A percentile compares a stretch with the other conserved stretches of the same genome.
These are phyloP conservation scores for Poeciliopsis retropinna DNA, from an alignment of 2,113 vertebrate genomes.

Conservation along the genomic window DNA sequence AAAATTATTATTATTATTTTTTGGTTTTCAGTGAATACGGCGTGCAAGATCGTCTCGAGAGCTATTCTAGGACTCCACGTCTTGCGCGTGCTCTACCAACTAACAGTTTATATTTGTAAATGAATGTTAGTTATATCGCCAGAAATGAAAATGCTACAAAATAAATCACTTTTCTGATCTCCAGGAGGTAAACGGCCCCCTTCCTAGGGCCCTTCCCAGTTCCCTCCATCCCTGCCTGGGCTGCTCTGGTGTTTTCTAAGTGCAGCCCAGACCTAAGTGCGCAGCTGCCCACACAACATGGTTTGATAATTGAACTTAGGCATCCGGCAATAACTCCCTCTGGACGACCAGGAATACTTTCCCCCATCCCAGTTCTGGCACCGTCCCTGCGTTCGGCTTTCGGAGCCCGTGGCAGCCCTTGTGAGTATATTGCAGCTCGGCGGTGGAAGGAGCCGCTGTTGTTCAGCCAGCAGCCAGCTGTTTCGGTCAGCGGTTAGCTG, in stretches of 20 bases:
- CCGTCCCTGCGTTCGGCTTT: not conserved
- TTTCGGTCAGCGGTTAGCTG: conserved; percentile 60
- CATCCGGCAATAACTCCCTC: conserved; percentile 30
- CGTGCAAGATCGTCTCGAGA: too few species aligned
- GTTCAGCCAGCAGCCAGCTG: conserved; percentile 57
- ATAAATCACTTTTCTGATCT: too few species aligned
- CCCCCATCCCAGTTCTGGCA: rapidly evolving
- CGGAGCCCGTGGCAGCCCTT: not conserved
- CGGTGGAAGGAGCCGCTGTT: not conserved
- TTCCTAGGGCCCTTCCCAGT: conserved; percentile 37
- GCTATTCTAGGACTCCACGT: too few species aligned
- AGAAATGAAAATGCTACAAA: too few species aligned
- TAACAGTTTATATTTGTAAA: too few species aligned
- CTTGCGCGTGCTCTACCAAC: too few species aligned
- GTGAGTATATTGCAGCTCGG: conserved; percentile 40
- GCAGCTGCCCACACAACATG: conserved; percentile 66
- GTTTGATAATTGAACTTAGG: conserved; percentile 36
- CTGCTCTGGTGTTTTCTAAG: not conserved
- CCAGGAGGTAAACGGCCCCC: not conserved
- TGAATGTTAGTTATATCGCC: too few species aligned
- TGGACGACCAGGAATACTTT: conserved; percentile 11
- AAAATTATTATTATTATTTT: too few species aligned
- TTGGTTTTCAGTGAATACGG: too few species aligned
- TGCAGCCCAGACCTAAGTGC: conserved; percentile 50
- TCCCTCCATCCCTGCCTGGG: conserved; percentile 17